These are phyloP conservation scores for Drosophila merina DNA, from an alignment of 2,888 invertebrate genomes.

Conservation along the genomic window DNA sequence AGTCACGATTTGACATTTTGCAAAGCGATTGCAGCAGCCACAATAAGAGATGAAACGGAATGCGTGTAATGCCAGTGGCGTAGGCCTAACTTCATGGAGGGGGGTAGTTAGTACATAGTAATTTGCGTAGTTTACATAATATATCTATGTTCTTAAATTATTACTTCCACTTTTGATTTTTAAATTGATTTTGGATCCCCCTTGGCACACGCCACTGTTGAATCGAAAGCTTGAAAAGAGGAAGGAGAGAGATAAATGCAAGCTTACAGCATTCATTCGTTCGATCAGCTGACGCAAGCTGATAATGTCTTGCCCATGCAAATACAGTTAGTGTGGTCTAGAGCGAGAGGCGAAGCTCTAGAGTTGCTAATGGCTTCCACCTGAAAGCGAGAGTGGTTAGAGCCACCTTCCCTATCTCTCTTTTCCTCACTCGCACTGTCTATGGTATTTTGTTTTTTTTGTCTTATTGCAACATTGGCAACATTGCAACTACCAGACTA, in stretches of 20 bases:
- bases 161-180: not conserved
- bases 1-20: conserved; percentile 41
- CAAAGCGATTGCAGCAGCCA: conserved; percentile 14
- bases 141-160: not conserved
- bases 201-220: not conserved
- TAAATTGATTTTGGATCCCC: not conserved
- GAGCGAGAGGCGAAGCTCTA: not conserved
- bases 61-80: not conserved
- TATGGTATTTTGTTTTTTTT: not conserved
- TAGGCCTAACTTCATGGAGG: not conserved
- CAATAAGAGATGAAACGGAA: conserved; percentile 7
- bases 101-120: not conserved
- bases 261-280: conserved; percentile 17
- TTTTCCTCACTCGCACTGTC: too few species aligned
- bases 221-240: not conserved
- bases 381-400: conserved; percentile 4
- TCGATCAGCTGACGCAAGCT: conserved; percentile 23
- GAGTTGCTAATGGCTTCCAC: not conserved
- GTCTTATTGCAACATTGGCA: not conserved
- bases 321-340: conserved; percentile 5
- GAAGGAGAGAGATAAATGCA: conserved; percentile 1
- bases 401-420: not conserved
- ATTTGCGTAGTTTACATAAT: not conserved
- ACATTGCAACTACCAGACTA: conserved; percentile 9
- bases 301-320: conserved; percentile 3